Conservation (phyloP, 2,888 invertebrate species). For the Drosophila infuscata region DNA sequence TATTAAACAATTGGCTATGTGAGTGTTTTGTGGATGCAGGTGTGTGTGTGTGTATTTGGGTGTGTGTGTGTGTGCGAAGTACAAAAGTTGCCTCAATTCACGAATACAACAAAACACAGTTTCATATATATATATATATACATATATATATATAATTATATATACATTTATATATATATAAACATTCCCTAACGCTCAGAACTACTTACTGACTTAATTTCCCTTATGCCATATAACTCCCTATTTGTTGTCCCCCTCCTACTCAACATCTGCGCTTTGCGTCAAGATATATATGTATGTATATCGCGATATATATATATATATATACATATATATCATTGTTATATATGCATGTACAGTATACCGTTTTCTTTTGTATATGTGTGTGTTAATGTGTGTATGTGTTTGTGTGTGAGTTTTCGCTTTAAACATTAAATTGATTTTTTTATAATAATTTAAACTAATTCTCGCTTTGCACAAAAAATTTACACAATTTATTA, state of each 20-base stretch:
- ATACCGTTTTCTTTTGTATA: constrained; percentile 58
- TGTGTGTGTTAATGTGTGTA: constrained; percentile 20
- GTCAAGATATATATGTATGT: constrained; percentile 56
- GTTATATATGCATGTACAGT: constrained; percentile 69
- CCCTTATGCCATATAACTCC: constrained; percentile 37
- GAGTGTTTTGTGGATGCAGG: constrained; percentile 42
- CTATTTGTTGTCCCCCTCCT: constrained; percentile 6
- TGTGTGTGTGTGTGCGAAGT: constrained; percentile 41
- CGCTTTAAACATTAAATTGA: constrained; percentile 54
- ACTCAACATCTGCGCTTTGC: constrained; percentile 71
- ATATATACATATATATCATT: constrained; percentile 36
- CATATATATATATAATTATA: constrained; percentile 4
- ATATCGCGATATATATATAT: constrained; percentile 14
- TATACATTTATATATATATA: constrained; percentile 5
- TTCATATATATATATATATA: constrained; percentile 4
- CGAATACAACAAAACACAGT: constrained; percentile 45
- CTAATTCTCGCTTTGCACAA: constrained; percentile 75
- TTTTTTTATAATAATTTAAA: constrained; percentile 71
- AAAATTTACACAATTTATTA: constrained; percentile 77
- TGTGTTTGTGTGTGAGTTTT: constrained; percentile 36
- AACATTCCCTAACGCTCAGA: constrained; percentile 61
- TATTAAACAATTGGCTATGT: constrained; percentile 79
- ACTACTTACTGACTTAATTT: constrained; percentile 51
- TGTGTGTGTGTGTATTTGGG: constrained; percentile 20
- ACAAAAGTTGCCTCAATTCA: constrained; percentile 57